Percentiles rank a stretch among this genome's conserved stretches.
Evolutionary conservation across 2,888 invertebrate genomes (phyloP).

Genomic region (Kryphioiulus occultus): DNA sequence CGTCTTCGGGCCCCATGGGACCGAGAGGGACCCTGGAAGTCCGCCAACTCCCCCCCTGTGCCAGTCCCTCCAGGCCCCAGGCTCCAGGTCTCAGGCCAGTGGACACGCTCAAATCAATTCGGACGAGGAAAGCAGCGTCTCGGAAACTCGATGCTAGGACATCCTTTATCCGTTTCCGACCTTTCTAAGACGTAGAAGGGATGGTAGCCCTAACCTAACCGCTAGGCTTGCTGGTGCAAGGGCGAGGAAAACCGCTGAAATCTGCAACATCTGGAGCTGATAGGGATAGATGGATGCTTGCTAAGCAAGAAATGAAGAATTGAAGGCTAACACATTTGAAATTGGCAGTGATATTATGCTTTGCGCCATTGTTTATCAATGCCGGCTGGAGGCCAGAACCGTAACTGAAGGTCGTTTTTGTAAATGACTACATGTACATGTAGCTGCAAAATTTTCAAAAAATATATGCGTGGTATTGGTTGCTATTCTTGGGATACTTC

Average conservation of each 20-base stretch:
- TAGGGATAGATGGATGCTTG: background rate
- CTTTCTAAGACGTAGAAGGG: background rate
- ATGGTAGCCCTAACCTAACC: background rate
- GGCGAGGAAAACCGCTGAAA: background rate
- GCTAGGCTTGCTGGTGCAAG: background rate
- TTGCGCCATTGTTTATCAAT: no score
- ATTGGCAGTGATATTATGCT: background rate
- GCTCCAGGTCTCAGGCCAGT: background rate
- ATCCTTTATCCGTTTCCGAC: background rate
- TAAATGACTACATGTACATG: no score
- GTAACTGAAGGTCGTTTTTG: no score
- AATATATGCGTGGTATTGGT: no score
- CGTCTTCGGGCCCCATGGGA: background rate
- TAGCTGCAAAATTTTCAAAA: no score
- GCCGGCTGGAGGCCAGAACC: no score
- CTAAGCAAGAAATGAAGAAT: background rate
- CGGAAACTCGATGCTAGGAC: slow-evolving; percentile 21
- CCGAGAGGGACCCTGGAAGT: background rate
- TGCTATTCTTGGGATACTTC: no score
- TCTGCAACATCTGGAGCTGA: background rate
- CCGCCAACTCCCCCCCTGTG: background rate
- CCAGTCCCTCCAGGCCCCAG: background rate
- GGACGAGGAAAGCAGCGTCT: slow-evolving; percentile 14
- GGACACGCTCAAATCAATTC: background rate
- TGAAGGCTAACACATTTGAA: background rate